Base-by-base conservation (phyloP, 1,140 invertebrate genomes). In the Bombus superbus region DNA sequence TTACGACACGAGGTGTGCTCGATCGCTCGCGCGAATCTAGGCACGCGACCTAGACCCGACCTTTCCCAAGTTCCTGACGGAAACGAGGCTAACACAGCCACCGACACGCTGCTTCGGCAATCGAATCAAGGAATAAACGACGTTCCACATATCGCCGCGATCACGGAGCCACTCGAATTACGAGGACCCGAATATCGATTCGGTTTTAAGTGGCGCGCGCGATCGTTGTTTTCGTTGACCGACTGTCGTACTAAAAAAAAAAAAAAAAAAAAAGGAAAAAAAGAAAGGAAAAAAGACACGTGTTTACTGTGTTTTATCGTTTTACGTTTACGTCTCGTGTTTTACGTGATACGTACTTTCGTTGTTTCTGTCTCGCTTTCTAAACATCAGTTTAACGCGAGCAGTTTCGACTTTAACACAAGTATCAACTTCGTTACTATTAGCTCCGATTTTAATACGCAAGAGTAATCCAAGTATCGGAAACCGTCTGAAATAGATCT, bases 1-100 rank as follows among this genome's bases (percentile, higher is more conserved):
- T 74, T 84, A 78, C 75, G 81, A 78, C 25, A 64, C 35, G 40
- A 35, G 47, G 53, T 71, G 85, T 38, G 74, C 81, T 68, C 57
- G 85, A 79, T 84, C 74, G 85, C 18, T 83, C 42, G 42, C 68
- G 59, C 68, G 42, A 53, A 87, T 80, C 69, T 83, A 86, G 38
- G 75, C 86, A 90, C 86, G 88, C 88, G 89, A 90, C 89, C 89
- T 90, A 90, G 89, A 90, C 89, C 89, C 78, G 89, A 90, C 88
- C 88, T 90, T 89, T 81, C 88, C 47, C 79, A 90, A 90, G 79
- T 85, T 68, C 32, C 68, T 32, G 32, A 28, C 22, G 40, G 53
- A 35, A 83, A 77, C 44, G 47, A 42, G 77, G 77, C 75, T 78
- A 66, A 81, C 68, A 81, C 62, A 74, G 69, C 76, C 40, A 66